Evolutionary conservation across 2,113 vertebrate genomes (phyloP).

Genomic region (Crotalus horridus): DNA sequence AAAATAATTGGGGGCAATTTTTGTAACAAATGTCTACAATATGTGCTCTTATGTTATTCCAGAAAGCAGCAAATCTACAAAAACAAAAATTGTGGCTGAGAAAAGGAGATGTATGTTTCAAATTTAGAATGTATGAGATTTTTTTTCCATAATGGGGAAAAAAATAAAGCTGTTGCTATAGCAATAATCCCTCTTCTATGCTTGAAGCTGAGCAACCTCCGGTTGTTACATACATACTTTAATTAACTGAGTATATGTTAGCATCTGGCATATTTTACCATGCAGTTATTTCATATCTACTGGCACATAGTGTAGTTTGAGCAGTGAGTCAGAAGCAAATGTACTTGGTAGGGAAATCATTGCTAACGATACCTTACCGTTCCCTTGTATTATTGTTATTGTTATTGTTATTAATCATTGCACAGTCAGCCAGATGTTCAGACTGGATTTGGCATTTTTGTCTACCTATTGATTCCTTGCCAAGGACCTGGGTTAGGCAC

Average conservation of each 20-base stretch:
- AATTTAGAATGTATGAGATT: neutral
- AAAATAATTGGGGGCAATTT: neutral
- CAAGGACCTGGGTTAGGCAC: too few relatives aligned
- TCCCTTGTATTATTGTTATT: neutral
- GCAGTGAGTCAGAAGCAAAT: constrained; percentile 21
- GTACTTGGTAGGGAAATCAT: constrained; percentile 40
- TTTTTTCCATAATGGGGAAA: constrained; percentile 26
- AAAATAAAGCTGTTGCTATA: constrained; percentile 62
- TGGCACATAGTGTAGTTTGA: constrained; percentile 30
- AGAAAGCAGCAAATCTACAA: neutral
- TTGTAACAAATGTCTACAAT: neutral
- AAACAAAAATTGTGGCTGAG: neutral
- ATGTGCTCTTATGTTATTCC: neutral
- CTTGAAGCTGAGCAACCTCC: constrained; percentile 37
- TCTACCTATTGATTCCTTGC: too few relatives aligned
- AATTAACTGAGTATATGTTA: constrained; percentile 29
- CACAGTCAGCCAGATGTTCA: too few relatives aligned
- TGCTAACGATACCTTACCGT: constrained; percentile 19
- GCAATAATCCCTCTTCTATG: constrained; percentile 52
- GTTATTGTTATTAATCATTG: too few relatives aligned
- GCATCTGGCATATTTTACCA: constrained; percentile 16
- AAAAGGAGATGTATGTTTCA: neutral
- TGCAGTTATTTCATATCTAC: constrained; percentile 21
- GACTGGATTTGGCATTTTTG: too few relatives aligned
- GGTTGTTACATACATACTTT: constrained; percentile 25